A percentile compares a stretch with the other conserved stretches of the same genome.
These are phyloP conservation scores for Drosophila ambigua DNA, from an alignment of 1,140 invertebrate species.

Conservation along the genomic window DNA sequence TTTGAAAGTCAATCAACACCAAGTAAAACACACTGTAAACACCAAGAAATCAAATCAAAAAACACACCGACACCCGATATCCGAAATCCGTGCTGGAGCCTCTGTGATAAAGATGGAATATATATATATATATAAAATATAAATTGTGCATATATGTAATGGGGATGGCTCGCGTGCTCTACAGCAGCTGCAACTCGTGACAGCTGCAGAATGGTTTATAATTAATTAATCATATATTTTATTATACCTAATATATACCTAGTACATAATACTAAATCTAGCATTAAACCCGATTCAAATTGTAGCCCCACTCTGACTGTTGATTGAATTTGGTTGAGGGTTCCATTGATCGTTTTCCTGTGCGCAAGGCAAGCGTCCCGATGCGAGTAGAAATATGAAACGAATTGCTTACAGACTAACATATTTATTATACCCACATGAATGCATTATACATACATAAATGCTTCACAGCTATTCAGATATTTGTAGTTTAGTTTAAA, in stretches of 20 bases:
- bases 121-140: background rate
- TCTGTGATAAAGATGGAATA: constrained; percentile 44
- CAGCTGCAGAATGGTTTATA: constrained; percentile 15
- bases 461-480: background rate
- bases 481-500: background rate
- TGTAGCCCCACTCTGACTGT: background rate
- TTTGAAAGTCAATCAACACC: too few species aligned
- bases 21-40: background rate
- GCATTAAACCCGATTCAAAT: background rate
- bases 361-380: background rate
- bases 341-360: constrained; percentile 19
- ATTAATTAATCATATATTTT: constrained; percentile 4
- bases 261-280: background rate
- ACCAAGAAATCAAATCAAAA: constrained; percentile 7
- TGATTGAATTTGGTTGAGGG: constrained; percentile 7
- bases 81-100: constrained; percentile 13
- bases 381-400: background rate
- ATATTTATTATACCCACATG: background rate
- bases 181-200: constrained; percentile 13
- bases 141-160: background rate
- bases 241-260: constrained; percentile 4
- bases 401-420: background rate
- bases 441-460: constrained; percentile 2
- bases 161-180: constrained; percentile 21
- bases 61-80: background rate